These are phyloP conservation scores for Aethina tumida DNA, from an alignment of 1,140 invertebrate species.

Conservation along the genomic window DNA sequence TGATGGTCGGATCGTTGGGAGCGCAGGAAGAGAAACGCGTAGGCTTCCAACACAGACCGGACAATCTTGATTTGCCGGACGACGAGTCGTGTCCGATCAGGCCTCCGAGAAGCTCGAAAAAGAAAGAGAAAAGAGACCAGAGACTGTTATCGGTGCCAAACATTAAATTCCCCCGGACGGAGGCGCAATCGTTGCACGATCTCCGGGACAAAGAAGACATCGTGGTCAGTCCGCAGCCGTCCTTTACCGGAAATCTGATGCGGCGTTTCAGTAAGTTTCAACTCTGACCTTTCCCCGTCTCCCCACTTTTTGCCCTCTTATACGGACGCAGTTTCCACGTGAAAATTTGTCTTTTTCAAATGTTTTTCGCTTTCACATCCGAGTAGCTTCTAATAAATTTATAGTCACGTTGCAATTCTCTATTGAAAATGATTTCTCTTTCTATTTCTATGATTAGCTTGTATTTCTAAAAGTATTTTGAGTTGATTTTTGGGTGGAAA, in stretches of 20 bases:
- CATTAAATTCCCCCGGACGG: slow-evolving; percentile 49
- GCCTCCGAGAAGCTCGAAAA: slow-evolving; percentile 47
- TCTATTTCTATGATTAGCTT: too few species aligned
- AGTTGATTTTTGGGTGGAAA: too few species aligned
- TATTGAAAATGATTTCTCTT: too few species aligned
- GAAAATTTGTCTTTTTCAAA: slow-evolving; percentile 2
- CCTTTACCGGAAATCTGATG: slow-evolving; percentile 63
- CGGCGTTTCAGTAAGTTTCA: slow-evolving; percentile 78
- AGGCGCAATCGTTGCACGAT: slow-evolving; percentile 29
- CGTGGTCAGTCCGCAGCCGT: slow-evolving; percentile 35
- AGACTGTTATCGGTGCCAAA: slow-evolving; percentile 67
- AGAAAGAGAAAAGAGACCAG: slow-evolving; percentile 51
- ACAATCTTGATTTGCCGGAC: slow-evolving; percentile 53
- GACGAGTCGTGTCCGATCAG: slow-evolving; percentile 46
- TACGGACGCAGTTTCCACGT: slow-evolving; percentile 4
- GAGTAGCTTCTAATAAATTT: not conserved
- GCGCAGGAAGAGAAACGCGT: slow-evolving; percentile 18
- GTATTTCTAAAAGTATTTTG: too few species aligned
- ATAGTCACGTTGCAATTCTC: too few species aligned
- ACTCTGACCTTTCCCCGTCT: slow-evolving; percentile 21
- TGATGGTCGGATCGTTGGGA: slow-evolving; percentile 20
- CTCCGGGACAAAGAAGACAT: slow-evolving; percentile 37
- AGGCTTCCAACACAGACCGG: slow-evolving; percentile 39
- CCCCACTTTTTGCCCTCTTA: slow-evolving; percentile 3
- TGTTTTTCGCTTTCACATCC: slow-evolving; percentile 1